Percentiles rank a stretch among this genome's conserved stretches.
phyloP scores from a whole-genome alignment of 2,888 invertebrate genomes.

The Sarcophaga carnaria region DNA sequence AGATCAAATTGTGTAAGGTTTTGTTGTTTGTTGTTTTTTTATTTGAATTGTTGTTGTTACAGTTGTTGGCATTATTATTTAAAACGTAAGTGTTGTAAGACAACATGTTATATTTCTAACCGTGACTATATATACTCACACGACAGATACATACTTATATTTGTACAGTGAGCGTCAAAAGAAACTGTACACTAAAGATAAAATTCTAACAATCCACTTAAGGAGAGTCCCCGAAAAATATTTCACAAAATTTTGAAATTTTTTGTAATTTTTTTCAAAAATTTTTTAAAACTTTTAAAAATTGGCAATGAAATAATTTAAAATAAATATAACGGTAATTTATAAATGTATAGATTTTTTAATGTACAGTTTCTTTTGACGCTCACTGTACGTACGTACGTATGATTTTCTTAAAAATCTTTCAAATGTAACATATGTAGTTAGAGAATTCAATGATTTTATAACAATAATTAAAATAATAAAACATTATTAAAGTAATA shows the following conservation, averaged over 20 bases:
- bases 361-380: too few species aligned
- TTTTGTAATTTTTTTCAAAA: too few species aligned
- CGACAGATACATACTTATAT: neutral
- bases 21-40: neutral
- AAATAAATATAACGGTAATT: too few species aligned
- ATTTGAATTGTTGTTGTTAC: conserved; percentile 2
- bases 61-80: conserved; percentile 6
- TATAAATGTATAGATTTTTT: too few species aligned
- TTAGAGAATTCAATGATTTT: conserved; percentile 55
- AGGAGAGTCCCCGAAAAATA: too few species aligned
- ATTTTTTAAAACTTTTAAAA: too few species aligned
- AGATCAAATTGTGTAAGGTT: conserved; percentile 50
- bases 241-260: too few species aligned
- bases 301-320: too few species aligned
- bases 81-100: conserved; percentile 56
- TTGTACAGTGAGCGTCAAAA: neutral
- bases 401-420: conserved; percentile 46
- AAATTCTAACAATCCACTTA: too few species aligned
- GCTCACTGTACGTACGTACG: neutral
- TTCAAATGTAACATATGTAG: conserved; percentile 37
- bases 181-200: too few species aligned
- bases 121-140: conserved; percentile 5
- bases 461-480: conserved; percentile 40
- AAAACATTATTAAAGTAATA: too few species aligned
- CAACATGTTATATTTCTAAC: conserved; percentile 32